A percentile compares a stretch with the other conserved stretches of the same genome.
These are phyloP conservation scores for Kobus ellipsiprymnus DNA, from an alignment of 2,113 vertebrate genomes.

Conservation along the genomic window DNA sequence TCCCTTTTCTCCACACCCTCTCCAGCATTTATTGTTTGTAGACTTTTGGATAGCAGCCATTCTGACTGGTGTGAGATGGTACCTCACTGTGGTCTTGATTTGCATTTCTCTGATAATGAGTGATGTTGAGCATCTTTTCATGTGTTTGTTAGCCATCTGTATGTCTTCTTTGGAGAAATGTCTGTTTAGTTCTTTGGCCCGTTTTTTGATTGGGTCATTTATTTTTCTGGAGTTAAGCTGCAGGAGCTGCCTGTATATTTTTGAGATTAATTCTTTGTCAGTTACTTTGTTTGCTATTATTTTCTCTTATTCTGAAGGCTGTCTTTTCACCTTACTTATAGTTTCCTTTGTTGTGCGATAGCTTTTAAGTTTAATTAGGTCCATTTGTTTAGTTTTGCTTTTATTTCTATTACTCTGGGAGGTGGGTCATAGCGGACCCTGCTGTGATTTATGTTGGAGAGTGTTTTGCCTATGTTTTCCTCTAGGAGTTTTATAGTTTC, in stretches of 20 bases:
- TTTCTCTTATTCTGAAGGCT: background rate
- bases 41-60: background rate
- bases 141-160: background rate
- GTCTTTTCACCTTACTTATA: background rate
- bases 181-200: background rate
- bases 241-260: background rate
- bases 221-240: background rate
- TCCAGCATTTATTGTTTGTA: background rate
- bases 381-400: background rate
- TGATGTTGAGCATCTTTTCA: background rate
- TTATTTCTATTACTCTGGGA: background rate
- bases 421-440: background rate
- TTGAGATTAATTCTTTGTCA: background rate
- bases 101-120: background rate
- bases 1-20: accelerated
- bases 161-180: background rate
- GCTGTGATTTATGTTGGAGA: background rate
- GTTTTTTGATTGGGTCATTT: background rate
- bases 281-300: background rate
- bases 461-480: background rate
- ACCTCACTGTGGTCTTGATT: background rate
- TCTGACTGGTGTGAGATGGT: accelerated
- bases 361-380: background rate
- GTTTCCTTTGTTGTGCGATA: accelerated
- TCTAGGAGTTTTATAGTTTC: background rate